Evolutionary conservation across 1,140 invertebrate species (phyloP), one percentile per base, ranked within the genome.

Genomic region (Lycorma delicatula): DNA sequence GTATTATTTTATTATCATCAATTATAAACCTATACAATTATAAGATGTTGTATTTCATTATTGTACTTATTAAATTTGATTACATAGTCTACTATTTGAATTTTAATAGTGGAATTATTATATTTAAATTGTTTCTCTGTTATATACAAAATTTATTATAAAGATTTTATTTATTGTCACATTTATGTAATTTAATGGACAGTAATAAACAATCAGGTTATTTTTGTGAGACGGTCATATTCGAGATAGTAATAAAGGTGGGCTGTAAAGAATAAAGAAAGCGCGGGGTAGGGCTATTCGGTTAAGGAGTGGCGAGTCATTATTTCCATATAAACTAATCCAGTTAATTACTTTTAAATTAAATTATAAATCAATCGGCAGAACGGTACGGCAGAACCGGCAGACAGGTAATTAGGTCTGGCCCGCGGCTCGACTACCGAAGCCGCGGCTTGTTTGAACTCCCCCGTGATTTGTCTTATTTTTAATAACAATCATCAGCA

Each of bases 261-360:
- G 5, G 38, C 16, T 16, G 41, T 22, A 3, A 2, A 22, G 41
- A 1, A 20, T 38, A 18, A 44, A 44, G 41, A 5, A 9, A 22
- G 2, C 41, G 5, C 18, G 41, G n/a, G n/a, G n/a, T n/a, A n/a
- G n/a, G n/a, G n/a, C n/a, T n/a, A n/a, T n/a, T n/a, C n/a, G n/a
- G n/a, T n/a, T n/a, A n/a, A n/a, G 41, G 41, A 11, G 41, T 44
- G 41, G 41, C 41, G 41, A 44, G 41, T 56, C 44, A 56, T 56
- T 56, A 56, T 56, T 54, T 56, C 54, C 54, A 56, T 56, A 56
- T 56, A 56, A 56, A 56, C 54, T 56, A 47, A 46, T 47, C 25
- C 54, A 28, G 54, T 56, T 56, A 56, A 56, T 56, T 56, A 56
- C 38, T 56, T 56, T 56, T 56, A 56, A 56, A 56, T 56, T 56